Conservation (phyloP, 1,140 invertebrate genomes). For the Portunus trituberculatus region DNA sequence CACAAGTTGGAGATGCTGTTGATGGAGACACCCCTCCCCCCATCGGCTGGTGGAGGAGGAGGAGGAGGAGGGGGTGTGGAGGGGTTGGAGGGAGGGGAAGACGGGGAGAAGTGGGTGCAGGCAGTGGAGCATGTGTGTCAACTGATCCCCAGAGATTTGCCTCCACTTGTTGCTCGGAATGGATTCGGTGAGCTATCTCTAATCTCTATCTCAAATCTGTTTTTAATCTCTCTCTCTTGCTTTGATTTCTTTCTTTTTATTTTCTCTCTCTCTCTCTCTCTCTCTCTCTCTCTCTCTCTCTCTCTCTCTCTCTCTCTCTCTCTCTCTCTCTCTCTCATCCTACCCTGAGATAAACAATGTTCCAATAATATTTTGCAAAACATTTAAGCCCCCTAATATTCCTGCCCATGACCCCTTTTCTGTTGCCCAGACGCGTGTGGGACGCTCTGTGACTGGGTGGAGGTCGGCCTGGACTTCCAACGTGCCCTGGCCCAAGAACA, state of each 20-base stretch:
- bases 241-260: neutral
- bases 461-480: constrained; percentile 89
- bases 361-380: too few species aligned
- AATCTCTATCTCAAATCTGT: neutral
- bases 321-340: too few species aligned
- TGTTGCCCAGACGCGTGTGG: neutral
- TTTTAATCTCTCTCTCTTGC: neutral
- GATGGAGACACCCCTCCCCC: constrained; percentile 38
- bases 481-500: constrained; percentile 92
- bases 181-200: constrained; percentile 68
- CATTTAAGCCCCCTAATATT: too few species aligned
- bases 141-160: constrained; percentile 80
- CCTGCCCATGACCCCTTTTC: too few species aligned
- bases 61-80: constrained; percentile 79
- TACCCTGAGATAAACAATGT: too few species aligned
- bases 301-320: too few species aligned
- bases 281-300: too few species aligned
- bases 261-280: neutral
- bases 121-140: constrained; percentile 85
- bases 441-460: constrained; percentile 59
- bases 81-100: constrained; percentile 65
- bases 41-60: constrained; percentile 75
- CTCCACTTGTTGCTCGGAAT: constrained; percentile 77
- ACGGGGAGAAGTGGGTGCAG: constrained; percentile 86
- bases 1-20: constrained; percentile 51